Evolutionary conservation across 2,113 vertebrate genomes (phyloP).

Genomic region (Narcine bancroftii): DNA sequence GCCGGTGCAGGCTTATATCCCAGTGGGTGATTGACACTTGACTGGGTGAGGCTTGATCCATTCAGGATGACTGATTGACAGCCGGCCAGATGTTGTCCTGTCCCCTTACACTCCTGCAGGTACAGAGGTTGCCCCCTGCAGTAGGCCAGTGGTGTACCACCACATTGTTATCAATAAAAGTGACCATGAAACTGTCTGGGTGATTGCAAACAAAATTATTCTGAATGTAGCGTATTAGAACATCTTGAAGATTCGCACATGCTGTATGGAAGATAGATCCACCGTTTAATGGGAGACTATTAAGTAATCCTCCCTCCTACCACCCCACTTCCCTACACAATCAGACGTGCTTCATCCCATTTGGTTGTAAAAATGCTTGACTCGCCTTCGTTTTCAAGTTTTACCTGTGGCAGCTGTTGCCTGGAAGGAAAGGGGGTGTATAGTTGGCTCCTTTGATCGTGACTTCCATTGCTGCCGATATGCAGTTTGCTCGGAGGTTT

Average conservation of each 20-base stretch:
- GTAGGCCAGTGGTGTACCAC: no score
- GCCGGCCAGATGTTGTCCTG: no score
- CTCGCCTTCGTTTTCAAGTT: neutral
- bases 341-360: neutral
- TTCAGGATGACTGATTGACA: no score
- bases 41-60: no score
- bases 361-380: neutral
- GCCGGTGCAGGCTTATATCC: no score
- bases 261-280: neutral
- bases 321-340: neutral
- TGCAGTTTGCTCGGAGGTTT: neutral
- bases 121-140: no score
- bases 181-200: neutral
- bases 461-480: neutral
- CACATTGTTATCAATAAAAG: no score
- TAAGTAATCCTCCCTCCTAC: neutral
- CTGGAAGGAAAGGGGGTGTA: neutral
- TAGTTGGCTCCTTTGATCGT: no score
- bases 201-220: neutral
- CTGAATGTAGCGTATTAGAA: neutral
- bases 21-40: no score
- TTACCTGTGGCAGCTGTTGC: neutral
- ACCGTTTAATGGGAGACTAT: neutral
- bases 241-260: neutral
- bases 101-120: no score